A percentile compares a stretch with the other conserved stretches of the same genome.
Conservation (phyloP, 2,888 invertebrate species). For the Eudasyphora cyanicolor region DNA sequence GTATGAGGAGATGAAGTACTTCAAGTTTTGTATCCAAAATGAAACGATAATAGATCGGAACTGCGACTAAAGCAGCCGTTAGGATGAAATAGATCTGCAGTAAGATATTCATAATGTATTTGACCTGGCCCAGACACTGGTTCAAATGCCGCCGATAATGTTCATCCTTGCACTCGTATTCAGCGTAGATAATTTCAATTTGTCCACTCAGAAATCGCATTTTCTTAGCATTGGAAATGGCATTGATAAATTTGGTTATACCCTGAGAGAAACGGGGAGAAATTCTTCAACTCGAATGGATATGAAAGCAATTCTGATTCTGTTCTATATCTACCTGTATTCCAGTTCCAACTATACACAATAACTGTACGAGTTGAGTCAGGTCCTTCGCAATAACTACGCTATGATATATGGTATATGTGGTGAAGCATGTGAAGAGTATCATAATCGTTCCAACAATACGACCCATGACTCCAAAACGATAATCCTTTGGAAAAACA, state of each 20-base stretch:
- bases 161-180: background rate
- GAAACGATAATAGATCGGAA: background rate
- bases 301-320: background rate
- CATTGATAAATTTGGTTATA: conserved; percentile 24
- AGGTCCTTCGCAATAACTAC: background rate
- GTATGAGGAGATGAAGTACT: conserved; percentile 12
- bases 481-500: conserved; percentile 19
- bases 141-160: conserved; percentile 18
- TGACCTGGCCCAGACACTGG: background rate
- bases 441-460: conserved; percentile 14
- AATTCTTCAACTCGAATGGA: background rate
- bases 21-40: background rate
- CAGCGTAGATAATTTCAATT: conserved; percentile 33
- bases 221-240: background rate
- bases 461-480: background rate
- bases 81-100: background rate
- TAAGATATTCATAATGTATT: background rate
- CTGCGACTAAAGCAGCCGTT: background rate
- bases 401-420: conserved; percentile 33
- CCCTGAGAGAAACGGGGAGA: conserved; percentile 17
- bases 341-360: conserved; percentile 27
- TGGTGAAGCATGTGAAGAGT: background rate
- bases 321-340: conserved; percentile 33
- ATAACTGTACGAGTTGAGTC: background rate
- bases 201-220: conserved; percentile 16